phyloP scores from a whole-genome alignment of 2,113 vertebrate genomes.

The Trinectes maculatus region DNA sequence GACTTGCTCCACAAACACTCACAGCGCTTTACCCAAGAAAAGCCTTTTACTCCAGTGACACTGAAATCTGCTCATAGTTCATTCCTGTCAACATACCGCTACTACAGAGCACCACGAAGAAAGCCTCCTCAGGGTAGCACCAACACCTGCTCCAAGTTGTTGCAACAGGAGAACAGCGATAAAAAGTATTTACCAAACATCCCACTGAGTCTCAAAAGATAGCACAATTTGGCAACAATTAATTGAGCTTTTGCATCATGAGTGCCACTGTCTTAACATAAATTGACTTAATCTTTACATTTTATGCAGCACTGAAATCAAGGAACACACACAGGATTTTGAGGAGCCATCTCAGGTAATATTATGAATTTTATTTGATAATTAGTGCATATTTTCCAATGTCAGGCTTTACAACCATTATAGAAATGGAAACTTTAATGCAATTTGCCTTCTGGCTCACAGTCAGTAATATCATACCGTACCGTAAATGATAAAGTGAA shows the following conservation, averaged over 20 bases:
- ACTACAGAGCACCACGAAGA: conserved; percentile 86
- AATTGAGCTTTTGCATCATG: background rate
- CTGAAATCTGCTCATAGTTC: conserved; percentile 89
- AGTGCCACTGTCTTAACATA: background rate
- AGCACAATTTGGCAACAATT: background rate
- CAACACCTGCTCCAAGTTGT: background rate
- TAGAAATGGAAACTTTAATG: too few relatives aligned
- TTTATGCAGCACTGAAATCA: conserved; percentile 63
- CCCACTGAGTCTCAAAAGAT: background rate
- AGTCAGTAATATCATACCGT: too few relatives aligned
- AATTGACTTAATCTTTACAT: conserved; percentile 8
- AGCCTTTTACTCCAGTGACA: conserved; percentile 91
- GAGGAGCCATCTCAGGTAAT: conserved; percentile 72
- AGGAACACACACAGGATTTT: conserved; percentile 35
- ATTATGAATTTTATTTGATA: conserved; percentile 20
- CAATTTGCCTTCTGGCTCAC: background rate
- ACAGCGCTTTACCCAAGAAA: conserved; percentile 83
- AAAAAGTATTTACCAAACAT: conserved; percentile 78
- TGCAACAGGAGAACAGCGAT: conserved; percentile 78
- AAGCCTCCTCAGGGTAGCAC: conserved; percentile 65
- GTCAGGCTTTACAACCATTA: too few relatives aligned
- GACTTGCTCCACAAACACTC: conserved; percentile 91
- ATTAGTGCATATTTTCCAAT: background rate
- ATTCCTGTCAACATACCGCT: conserved; percentile 87
- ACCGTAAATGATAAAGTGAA: background rate